A percentile compares a stretch with the other conserved stretches of the same genome.
phyloP scores from a whole-genome alignment of 1,140 invertebrate genomes.

The Temnothorax nylanderi region DNA sequence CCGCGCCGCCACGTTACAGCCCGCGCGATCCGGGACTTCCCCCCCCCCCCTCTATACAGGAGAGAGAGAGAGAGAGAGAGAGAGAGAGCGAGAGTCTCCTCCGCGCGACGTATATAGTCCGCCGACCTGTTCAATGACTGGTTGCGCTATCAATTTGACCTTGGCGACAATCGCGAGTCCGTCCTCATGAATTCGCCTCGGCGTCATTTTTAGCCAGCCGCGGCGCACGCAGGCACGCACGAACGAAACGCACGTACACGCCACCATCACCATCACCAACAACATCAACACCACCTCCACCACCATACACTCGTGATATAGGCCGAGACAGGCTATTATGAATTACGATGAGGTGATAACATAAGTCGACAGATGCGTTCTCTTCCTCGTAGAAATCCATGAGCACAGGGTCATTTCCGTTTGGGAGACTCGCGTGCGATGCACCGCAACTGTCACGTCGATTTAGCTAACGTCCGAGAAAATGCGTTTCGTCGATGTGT shows the following conservation, averaged over 20 bases:
- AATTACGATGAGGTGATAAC: conserved; percentile 58
- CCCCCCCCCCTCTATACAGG: neutral
- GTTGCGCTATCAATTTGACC: conserved; percentile 53
- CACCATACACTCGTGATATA: conserved; percentile 16
- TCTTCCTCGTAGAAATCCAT: neutral
- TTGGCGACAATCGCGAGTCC: conserved; percentile 58
- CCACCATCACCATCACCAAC: neutral
- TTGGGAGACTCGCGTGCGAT: neutral
- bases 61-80: neutral
- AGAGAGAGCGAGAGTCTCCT: conserved; percentile 31
- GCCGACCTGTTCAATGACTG: conserved; percentile 53
- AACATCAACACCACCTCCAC: neutral
- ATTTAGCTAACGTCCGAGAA: neutral
- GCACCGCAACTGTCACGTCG: neutral
- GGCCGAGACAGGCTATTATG: conserved; percentile 45
- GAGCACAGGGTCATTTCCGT: neutral
- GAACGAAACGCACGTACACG: neutral
- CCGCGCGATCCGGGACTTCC: conserved; percentile 46
- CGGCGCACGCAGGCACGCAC: conserved; percentile 6
- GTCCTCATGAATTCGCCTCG: conserved; percentile 25
- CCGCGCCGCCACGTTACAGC: conserved; percentile 64
- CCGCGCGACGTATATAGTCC: conserved; percentile 37
- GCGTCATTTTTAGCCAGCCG: conserved; percentile 29
- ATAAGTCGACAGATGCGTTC: neutral
- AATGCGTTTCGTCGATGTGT: neutral